Evolutionary conservation across 1,140 invertebrate species (phyloP).

Genomic region (Eufriesea mexicana): DNA sequence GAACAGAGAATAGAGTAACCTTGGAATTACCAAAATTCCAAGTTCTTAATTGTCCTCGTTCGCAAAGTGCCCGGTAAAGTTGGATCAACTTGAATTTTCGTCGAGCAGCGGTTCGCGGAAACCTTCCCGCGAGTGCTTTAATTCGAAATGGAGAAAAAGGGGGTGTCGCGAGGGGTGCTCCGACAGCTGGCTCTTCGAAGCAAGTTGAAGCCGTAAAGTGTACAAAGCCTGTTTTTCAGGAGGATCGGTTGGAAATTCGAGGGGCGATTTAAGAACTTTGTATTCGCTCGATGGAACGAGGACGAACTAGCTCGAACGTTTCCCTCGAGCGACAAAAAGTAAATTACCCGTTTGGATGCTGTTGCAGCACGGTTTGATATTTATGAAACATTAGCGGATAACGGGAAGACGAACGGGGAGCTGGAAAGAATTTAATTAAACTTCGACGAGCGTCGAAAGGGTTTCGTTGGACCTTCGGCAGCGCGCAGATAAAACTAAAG

Average conservation of each 20-base stretch:
- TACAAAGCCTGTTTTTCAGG: conserved; percentile 17
- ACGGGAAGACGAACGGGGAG: accelerated
- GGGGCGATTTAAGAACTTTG: conserved; percentile 18
- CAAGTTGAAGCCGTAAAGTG: conserved; percentile 18
- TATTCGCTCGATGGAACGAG: neutral
- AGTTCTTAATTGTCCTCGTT: neutral
- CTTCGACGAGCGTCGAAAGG: neutral
- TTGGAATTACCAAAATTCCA: too few species aligned
- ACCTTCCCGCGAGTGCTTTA: neutral
- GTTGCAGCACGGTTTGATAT: neutral
- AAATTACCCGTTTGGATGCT: neutral
- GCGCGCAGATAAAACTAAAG: too few species aligned
- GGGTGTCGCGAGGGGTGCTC: too few species aligned
- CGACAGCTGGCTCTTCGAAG: neutral
- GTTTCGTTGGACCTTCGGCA: neutral
- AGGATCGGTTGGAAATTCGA: neutral
- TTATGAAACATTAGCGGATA: neutral
- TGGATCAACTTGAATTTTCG: neutral
- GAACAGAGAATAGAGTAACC: too few species aligned
- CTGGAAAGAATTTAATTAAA: conserved; percentile 8
- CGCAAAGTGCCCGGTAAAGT: too few species aligned
- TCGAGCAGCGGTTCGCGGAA: neutral
- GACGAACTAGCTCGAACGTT: neutral
- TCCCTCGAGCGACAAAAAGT: neutral
- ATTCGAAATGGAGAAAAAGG: neutral